phyloP scores from a whole-genome alignment of 1,140 invertebrate species.

The Scaptomyza graminum region DNA sequence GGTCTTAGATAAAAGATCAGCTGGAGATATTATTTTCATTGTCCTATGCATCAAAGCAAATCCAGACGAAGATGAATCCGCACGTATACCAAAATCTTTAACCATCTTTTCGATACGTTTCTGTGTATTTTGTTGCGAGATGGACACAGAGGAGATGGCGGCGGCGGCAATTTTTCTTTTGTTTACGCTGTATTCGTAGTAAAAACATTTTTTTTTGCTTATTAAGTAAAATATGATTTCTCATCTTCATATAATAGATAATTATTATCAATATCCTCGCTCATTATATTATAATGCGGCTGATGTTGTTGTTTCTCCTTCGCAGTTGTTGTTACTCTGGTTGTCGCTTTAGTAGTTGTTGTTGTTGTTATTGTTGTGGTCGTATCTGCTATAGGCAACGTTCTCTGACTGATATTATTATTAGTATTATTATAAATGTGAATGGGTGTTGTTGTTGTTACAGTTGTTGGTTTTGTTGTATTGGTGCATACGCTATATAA shows the following conservation, averaged over 20 bases:
- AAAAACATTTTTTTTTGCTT: constrained; percentile 67
- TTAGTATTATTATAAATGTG: constrained; percentile 53
- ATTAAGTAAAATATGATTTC: constrained; percentile 79
- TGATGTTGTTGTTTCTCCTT: constrained; percentile 45
- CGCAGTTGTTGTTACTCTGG: constrained; percentile 24
- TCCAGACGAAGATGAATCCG: no score
- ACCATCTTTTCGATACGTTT: background rate
- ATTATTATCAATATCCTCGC: constrained; percentile 35
- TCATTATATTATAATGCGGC: constrained; percentile 13
- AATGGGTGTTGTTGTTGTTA: constrained; percentile 54
- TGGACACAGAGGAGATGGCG: constrained; percentile 9
- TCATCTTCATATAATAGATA: constrained; percentile 75
- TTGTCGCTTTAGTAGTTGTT: constrained; percentile 24
- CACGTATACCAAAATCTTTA: no score
- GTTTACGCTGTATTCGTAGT: constrained; percentile 58
- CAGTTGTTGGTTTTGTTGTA: constrained; percentile 31
- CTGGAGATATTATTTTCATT: no score
- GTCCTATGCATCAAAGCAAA: no score
- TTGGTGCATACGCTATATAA: constrained; percentile 58
- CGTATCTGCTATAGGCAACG: constrained; percentile 49
- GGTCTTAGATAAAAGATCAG: constrained; percentile 14
- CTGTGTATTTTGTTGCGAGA: background rate
- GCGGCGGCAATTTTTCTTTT: constrained; percentile 14
- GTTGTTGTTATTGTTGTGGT: constrained; percentile 36
- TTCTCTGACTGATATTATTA: constrained; percentile 41